These are phyloP conservation scores for Antennarius striatus DNA, from an alignment of 2,113 vertebrate genomes.

Conservation along the genomic window DNA sequence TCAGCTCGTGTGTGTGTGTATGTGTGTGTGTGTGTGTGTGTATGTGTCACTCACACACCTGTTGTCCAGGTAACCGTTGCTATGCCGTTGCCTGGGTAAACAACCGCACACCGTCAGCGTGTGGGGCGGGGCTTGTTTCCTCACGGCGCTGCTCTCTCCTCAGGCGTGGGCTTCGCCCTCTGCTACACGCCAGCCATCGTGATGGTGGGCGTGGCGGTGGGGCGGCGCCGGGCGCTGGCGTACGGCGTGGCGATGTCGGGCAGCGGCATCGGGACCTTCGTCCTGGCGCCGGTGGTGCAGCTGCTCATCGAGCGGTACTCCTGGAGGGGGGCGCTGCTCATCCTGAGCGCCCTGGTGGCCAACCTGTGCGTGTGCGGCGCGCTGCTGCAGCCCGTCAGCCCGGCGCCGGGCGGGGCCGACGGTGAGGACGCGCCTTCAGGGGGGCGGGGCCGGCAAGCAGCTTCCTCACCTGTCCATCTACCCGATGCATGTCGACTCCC, in stretches of 20 bases:
- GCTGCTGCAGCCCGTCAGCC: constrained; percentile 88
- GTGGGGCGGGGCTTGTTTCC: too few species aligned
- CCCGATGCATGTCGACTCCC: not conserved
- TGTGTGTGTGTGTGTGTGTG: too few species aligned
- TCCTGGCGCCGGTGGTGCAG: constrained; percentile 91
- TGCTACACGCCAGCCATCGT: constrained; percentile 92
- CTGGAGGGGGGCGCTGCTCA: constrained; percentile 91
- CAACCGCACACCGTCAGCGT: too few species aligned
- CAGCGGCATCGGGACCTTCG: constrained; percentile 93
- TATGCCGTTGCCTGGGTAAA: too few species aligned
- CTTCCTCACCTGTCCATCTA: not conserved
- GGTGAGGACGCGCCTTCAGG: not conserved
- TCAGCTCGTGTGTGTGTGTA: too few species aligned
- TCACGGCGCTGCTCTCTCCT: accelerated
- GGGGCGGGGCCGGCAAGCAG: constrained; percentile 11
- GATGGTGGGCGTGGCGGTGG: constrained; percentile 93
- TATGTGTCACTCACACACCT: too few species aligned
- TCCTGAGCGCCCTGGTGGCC: constrained; percentile 90
- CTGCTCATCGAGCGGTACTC: constrained; percentile 92
- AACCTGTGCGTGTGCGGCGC: constrained; percentile 96
- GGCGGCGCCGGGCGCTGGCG: constrained; percentile 85
- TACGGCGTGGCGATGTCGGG: constrained; percentile 96
- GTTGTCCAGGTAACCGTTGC: too few species aligned
- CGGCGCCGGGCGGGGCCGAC: constrained; percentile 47
- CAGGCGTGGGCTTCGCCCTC: constrained; percentile 93